Evolutionary conservation across 1,140 invertebrate species (phyloP), one percentile per base, ranked within the genome.

Genomic region (Trichomalopsis sarcophagae): DNA sequence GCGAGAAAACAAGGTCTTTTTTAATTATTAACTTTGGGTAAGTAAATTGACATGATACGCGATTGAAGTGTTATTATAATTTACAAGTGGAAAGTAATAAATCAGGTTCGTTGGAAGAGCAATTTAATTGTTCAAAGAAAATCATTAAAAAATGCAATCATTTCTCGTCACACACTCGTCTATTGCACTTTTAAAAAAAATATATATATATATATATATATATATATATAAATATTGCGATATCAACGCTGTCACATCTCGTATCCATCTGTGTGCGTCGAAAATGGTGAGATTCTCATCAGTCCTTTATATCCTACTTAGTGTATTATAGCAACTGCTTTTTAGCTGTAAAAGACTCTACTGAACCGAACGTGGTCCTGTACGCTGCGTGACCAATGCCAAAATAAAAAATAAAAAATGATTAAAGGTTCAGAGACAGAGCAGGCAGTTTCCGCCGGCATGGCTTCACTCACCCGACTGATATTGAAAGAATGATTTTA

Each of bases 261-360:
- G 90, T 91, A 91, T 89, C 88, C 92, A 92, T 92, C 92, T 92
- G 91, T 93, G 90, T 92, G 90, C 91, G 90, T 91, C 91, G 89
- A 91, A 93, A 93, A 93, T 93, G 92, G 92, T 93, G 92, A 93
- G 92, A 90, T 88, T 92, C 92, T 89, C 91, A 92, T 91, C 89
- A 92, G 88, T 93, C 91, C 91, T 92, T 40, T 86, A 91, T 91
- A 90, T 91, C 89, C 90, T 91, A 90, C 33, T 92, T 91, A 92
- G 90, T 90, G 89, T 93, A 91, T 27, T 27, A 27, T 88, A 88
- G 88, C 89, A 90, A 92, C 92, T 91, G 91, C 92, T 92, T 93
- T 93, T 89, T 93, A 93, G 92, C 92, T 92, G 88, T 91, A 91
- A 92, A 85, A 90, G 89, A 92, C 90, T 91, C 90, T 90, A 90